Base-by-base conservation (phyloP, 2,113 vertebrate species). In the Stigmatopora argus region DNA sequence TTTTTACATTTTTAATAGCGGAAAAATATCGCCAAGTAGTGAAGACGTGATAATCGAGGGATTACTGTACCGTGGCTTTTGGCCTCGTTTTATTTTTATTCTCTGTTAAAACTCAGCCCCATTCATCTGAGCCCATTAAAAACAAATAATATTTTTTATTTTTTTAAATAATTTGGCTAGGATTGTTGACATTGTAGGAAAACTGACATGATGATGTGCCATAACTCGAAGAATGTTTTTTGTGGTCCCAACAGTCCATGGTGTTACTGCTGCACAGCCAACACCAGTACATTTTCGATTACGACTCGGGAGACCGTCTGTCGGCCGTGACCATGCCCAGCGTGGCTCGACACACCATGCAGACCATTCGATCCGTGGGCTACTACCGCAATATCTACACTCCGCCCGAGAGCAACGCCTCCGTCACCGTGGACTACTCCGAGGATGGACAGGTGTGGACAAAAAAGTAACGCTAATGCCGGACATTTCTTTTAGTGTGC, bases 301-400 rank as follows among this genome's bases (percentile, higher is more conserved):
- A 95, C 0, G 96, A 97, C 77, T 85, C 93, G 64, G 86, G 92
- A 85, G 95, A 97, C 83, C 93, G 93, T 26, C 91, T 99, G 59
- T 95, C 95, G 0, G 96, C 97, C 11, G 93, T 99, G 80, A 99
- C 96, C 49, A 99, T 99, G 97, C 97, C 97, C 78, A 99, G 95
- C 0, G 96, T 99, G 66, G 96, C 97, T 17, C 93, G 97, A 56
- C 97, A 99, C 77, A 98, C 95, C 83, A 98, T 99, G 97, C 95
- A 98, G 90, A 99, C 96, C 51, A 94, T 99, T 75, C 91, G 96
- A 21, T 99, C 97, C 74, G 90, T 99, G 1, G 96, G 96, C 45
- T 99, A 98, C 78, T 99, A 98, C 89, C 92, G 97, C 46, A 99
- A 99, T 83, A 97, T 99, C 72, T 99, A 99, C 88, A 96, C 89